Base-by-base conservation (phyloP, 2,888 invertebrate species). In the Galerucella calmariensis region DNA sequence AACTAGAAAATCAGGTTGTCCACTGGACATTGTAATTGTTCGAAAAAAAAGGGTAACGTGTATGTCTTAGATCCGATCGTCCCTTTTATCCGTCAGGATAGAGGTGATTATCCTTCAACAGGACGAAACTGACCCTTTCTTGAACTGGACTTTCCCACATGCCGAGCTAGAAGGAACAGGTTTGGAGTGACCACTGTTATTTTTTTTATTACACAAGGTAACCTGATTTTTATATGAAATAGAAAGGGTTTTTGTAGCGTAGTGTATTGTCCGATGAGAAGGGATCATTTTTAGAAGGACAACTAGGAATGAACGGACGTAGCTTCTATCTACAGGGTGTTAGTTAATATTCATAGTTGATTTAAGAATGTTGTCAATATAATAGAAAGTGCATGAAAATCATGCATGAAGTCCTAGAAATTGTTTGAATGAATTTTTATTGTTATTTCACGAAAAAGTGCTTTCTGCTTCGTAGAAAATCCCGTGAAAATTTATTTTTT, bases 1-100 rank as follows among this genome's bases (percentile, higher is more conserved):
- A 86, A 86, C 86, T 83, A 80, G 86, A 86, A 86, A 86, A 85
- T 85, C 86, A 84, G 82, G 86, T 86, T 84, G 80, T 74, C 77
- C 73, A 79, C 83, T 84, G 85, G 85, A 85, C 85, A 86, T 80
- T 80, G 82, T 82, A 80, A 84, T 83, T 82, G 83, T 84, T 81
- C 76, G 79, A 73, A 75, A 78, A 79, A 79, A 79, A 81, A 78
- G 82, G 81, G 83, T 80, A 77, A 78, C 80, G 73, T 80, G 75
- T 77, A 77, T 79, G 80, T 79, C 80, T 79, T 79, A 78, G 78
- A 78, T 75, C 68, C 69, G 72, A 73, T 67, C 68, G 65, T 74
- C 72, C 75, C 73, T 77, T 71, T 76, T 48, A 63, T n/a, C 27
- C 41, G 44, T 20, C 12, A n/a, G 46, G 67, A 75, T 78, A 80